Base-by-base conservation (phyloP, 2,797 vertebrate genomes). In the Phoxinus dragarum region DNA sequence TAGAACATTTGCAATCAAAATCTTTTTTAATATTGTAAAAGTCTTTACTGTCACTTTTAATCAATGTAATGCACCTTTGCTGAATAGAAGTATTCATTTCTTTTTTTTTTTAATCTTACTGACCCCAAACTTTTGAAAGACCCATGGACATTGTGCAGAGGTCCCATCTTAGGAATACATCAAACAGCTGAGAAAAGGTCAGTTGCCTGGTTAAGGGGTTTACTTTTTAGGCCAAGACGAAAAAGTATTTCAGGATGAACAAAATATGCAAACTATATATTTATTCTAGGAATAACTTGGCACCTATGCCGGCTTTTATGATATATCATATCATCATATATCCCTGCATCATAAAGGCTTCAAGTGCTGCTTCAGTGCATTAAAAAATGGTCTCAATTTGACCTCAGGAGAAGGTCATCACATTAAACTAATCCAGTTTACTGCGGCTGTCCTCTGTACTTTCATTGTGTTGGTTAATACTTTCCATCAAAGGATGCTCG, bases 401-500 rank as follows among this genome's bases (percentile, higher is more conserved):
- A 89, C 82, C 93, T 40, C 75, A 67, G 75, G 89, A 88, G 80
- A 90, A 91, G 92, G 92, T 94, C 94, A 92, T 92, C 92, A 93
- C 93, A 94, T 94, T 93, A 90, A 91, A 91, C 87, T 40, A 11
- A 90, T 90, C 92, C 88, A 86, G 87, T 90, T 86, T 72, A 81
- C 88, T 69, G 16, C 67, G 71, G 74, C 54, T 78, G 81, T 71
- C 56, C 67, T 80, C 73, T 85, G 83, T 81, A 59, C 86, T 86
- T 82, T 88, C 83, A 91, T 90, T 68, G 67, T 75, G 69, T 88
- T 79, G 23, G 44, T 85, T 44, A 82, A 81, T 84, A 82, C 85
- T 87, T 77, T 87, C 59, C 91, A 92, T 94, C 93, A 95, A 94
- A 95, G 92, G 83, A 88, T 91, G 91, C 87, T 90, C 87, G 89